Evolutionary conservation across 2,797 vertebrate species (phyloP).

Genomic region (Ctenopoma kingsleyae): DNA sequence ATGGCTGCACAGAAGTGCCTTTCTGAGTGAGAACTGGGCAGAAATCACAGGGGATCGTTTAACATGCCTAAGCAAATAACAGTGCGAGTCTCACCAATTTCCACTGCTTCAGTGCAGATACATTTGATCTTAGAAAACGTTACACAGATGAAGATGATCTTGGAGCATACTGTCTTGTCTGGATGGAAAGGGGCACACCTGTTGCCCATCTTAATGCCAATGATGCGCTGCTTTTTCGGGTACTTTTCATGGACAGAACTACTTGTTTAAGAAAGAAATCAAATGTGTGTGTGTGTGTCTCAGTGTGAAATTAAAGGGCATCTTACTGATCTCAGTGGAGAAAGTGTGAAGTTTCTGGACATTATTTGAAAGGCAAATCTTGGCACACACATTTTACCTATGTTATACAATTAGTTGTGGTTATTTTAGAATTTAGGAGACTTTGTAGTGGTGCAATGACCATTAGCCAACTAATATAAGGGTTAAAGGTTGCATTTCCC

Average conservation of each 20-base stretch:
- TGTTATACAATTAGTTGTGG: no score
- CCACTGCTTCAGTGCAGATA: slow-evolving; percentile 7
- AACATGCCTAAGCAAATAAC: slow-evolving; percentile 45
- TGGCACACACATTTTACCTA: no score
- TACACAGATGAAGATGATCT: slow-evolving; percentile 10
- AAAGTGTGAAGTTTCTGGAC: background rate
- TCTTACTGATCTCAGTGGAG: background rate
- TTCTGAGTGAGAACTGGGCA: background rate
- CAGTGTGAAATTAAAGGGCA: background rate
- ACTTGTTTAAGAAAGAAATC: background rate
- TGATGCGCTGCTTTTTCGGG: background rate
- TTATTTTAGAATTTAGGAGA: no score
- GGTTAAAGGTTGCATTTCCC: no score
- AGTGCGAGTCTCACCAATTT: slow-evolving; percentile 10
- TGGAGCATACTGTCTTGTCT: background rate
- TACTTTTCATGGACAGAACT: background rate
- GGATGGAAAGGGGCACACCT: background rate
- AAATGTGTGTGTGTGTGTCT: background rate
- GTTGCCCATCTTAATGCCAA: background rate
- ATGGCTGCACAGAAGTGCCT: slow-evolving; percentile 22
- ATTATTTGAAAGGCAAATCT: background rate
- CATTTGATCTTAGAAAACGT: slow-evolving; percentile 27
- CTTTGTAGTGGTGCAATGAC: no score
- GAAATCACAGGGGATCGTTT: slow-evolving; percentile 50
- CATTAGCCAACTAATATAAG: no score